A percentile compares a stretch with the other conserved stretches of the same genome.
phyloP scores from a whole-genome alignment of 2,797 vertebrate species.

The Eremophila alpestris region DNA sequence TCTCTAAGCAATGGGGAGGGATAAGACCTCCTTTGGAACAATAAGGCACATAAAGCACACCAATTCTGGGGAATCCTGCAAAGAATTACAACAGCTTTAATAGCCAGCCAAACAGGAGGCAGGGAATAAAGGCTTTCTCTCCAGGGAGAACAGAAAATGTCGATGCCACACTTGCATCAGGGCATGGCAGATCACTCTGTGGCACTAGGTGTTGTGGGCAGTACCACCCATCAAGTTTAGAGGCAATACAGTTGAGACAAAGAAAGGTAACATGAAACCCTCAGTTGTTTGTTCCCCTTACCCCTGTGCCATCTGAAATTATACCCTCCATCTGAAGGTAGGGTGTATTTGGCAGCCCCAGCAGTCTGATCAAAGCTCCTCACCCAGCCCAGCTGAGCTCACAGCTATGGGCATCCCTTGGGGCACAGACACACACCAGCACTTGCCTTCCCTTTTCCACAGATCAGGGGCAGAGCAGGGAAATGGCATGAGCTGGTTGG shows the following conservation, averaged over 20 bases:
- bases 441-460: neutral
- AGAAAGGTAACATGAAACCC: neutral
- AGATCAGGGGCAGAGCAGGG: neutral
- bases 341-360: rapidly evolving
- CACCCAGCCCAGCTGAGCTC: neutral
- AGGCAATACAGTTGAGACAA: neutral
- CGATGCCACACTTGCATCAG: neutral
- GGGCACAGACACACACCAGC: neutral
- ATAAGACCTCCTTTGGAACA: neutral
- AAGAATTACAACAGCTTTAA: neutral
- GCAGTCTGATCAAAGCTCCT: neutral
- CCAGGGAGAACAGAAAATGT: neutral
- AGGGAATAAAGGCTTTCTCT: neutral
- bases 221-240: neutral
- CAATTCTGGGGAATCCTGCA: neutral
- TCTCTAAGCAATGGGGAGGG: neutral
- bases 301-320: neutral
- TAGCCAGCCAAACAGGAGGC: neutral
- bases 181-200: neutral
- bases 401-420: neutral
- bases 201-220: neutral
- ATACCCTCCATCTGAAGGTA: neutral
- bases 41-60: neutral
- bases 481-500: neutral
- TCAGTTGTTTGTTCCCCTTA: neutral